Conservation (phyloP, 2,888 invertebrate species). For the Ophion slaviceki region DNA sequence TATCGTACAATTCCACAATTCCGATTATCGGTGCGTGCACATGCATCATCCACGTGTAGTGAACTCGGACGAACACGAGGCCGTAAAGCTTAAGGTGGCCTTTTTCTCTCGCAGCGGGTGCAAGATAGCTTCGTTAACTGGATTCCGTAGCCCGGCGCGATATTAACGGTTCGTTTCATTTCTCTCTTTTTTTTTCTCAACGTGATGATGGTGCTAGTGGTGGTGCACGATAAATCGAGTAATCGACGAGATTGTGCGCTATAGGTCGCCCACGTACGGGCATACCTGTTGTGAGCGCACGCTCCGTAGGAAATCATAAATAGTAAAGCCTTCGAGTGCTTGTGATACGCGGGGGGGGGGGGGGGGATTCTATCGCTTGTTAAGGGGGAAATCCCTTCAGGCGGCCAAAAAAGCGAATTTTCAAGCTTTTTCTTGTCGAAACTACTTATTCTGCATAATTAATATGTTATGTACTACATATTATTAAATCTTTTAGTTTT, state of each 20-base stretch:
- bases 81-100: constrained; percentile 3
- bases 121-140: constrained; percentile 63
- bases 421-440: no score
- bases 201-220: constrained; percentile 6
- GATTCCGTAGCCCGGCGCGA: constrained; percentile 39
- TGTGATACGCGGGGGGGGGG: not conserved
- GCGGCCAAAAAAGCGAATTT: no score
- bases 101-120: constrained; percentile 52
- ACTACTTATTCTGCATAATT: no score
- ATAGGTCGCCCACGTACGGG: constrained; percentile 55
- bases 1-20: constrained; percentile 53
- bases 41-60: not conserved
- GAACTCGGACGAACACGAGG: not conserved
- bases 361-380: constrained; percentile 37
- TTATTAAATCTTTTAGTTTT: no score
- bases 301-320: constrained; percentile 59
- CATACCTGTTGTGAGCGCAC: constrained; percentile 56
- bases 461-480: no score
- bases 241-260: constrained; percentile 49
- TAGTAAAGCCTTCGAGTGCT: constrained; percentile 28
- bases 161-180: constrained; percentile 59
- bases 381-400: constrained; percentile 1
- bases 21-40: constrained; percentile 46
- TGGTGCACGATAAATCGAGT: constrained; percentile 59
- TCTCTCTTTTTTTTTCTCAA: not conserved